Evolutionary conservation across 2,113 vertebrate species (phyloP), one percentile per base, ranked within the genome.

Genomic region (Oncorhynchus tshawytscha): DNA sequence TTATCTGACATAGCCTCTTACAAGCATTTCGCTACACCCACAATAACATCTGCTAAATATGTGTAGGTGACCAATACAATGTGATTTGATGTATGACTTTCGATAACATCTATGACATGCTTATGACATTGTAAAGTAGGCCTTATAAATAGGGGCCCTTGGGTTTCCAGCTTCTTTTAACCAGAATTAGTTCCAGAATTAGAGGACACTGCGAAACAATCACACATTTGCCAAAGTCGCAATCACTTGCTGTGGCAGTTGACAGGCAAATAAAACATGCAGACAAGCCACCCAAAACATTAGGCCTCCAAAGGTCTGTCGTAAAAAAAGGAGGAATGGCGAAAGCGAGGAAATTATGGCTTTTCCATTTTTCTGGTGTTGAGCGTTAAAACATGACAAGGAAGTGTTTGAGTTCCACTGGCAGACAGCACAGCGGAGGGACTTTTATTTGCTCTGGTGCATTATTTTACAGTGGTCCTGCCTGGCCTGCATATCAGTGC

Each of bases 171-270:
- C 39, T 24, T 72, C 16, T 34, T 18, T 67, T 83, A 11, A 49
- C 62, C 20, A 18, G 24, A 49, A 54, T 20, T 0, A 3, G 54
- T 20, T 3, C 68, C n/a, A n/a, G n/a, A n/a, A n/a, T n/a, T n/a
- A 68, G 83, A 77, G 78, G 83, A 67, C 75, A 79, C 54, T 3
- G 49, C 34, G 24, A 6, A 70, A 74, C 76, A 51, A 85, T 80
- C 82, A 22, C 74, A 74, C 69, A 71, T 67, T 80, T 77, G 75
- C 22, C 72, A 24, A 60, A 49, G 60, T 73, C 59, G 84, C 82
- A 71, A 83, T 84, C 76, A 25, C 81, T 78, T 77, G 71, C 77
- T 0, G 67, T 82, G 84, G 85, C 87, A 86, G 86, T 82, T 86
- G 89, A 86, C 82, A 88, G 82, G 74, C 69, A 31, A 29, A 81